Conservation (phyloP, 2,888 invertebrate species). For the Podotricha telesiphe region DNA sequence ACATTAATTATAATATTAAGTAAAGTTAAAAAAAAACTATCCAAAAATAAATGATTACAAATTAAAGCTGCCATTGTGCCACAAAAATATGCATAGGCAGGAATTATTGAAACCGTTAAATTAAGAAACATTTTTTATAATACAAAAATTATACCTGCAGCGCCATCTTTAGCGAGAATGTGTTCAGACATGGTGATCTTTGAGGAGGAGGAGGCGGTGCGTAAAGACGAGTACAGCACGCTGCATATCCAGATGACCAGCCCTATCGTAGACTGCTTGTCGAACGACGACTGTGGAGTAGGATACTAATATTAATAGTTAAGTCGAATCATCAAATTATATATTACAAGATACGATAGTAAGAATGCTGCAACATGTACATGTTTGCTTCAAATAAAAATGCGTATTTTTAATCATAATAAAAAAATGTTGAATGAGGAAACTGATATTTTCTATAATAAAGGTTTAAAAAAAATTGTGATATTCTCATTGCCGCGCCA, state of each 20-base stretch:
- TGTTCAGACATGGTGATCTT: slow-evolving; percentile 95
- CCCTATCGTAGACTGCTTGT: slow-evolving; percentile 95
- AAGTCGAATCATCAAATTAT: background rate
- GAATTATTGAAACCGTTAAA: no score
- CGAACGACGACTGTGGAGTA: slow-evolving; percentile 84
- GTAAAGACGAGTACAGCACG: slow-evolving; percentile 97
- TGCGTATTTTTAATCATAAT: no score
- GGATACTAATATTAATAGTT: background rate
- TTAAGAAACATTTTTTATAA: background rate
- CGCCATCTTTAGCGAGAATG: slow-evolving; percentile 88
- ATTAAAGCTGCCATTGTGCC: background rate
- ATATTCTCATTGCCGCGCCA: no score
- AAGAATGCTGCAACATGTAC: background rate
- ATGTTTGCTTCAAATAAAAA: no score
- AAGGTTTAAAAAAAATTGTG: no score
- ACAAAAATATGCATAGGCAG: no score
- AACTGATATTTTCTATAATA: no score
- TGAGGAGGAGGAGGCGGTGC: slow-evolving; percentile 96
- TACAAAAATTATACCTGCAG: slow-evolving; percentile 77
- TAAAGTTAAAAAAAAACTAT: background rate
- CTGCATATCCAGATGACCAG: slow-evolving; percentile 97
- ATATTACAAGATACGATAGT: background rate
- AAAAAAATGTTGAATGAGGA: no score
- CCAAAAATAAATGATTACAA: background rate
- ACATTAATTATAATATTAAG: slow-evolving; percentile 12